Evolutionary conservation across 2,113 vertebrate species (phyloP).

Genomic region (Sialia sialis): DNA sequence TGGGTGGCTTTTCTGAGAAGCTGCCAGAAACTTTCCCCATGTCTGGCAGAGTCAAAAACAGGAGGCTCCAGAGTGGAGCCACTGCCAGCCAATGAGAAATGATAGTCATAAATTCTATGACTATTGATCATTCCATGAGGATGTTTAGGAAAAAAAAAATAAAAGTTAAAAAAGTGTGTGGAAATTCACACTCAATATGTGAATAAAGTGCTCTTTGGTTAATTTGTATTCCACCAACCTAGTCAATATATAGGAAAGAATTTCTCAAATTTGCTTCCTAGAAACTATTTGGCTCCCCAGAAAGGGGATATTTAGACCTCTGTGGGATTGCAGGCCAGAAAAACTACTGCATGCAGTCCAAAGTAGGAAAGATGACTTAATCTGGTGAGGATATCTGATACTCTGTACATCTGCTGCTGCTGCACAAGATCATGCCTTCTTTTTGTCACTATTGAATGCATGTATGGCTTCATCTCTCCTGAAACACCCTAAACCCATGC

Average conservation of each 20-base stretch:
- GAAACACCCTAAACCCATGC: background rate
- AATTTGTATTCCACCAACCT: background rate
- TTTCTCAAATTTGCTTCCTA: background rate
- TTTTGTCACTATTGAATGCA: background rate
- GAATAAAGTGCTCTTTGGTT: background rate
- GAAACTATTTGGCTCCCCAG: background rate
- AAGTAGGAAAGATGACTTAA: background rate
- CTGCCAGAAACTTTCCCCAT: background rate
- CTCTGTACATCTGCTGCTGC: too few relatives aligned
- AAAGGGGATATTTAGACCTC: background rate
- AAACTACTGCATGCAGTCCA: background rate
- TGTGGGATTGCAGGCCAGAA: background rate
- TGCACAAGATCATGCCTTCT: background rate
- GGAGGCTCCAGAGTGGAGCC: fast-evolving
- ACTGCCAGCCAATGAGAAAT: background rate
- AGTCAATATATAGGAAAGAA: background rate
- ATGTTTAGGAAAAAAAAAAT: background rate
- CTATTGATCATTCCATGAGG: background rate
- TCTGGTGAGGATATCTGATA: background rate
- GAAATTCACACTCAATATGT: background rate
- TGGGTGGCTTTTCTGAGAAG: background rate
- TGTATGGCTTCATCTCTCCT: background rate
- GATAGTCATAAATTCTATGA: background rate
- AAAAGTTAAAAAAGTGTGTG: fast-evolving
- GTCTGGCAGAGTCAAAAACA: background rate